Percentiles rank a stretch among this genome's conserved stretches.
These are phyloP conservation scores for Zosterops japonicus DNA, from an alignment of 2,113 vertebrate species.

Conservation along the genomic window DNA sequence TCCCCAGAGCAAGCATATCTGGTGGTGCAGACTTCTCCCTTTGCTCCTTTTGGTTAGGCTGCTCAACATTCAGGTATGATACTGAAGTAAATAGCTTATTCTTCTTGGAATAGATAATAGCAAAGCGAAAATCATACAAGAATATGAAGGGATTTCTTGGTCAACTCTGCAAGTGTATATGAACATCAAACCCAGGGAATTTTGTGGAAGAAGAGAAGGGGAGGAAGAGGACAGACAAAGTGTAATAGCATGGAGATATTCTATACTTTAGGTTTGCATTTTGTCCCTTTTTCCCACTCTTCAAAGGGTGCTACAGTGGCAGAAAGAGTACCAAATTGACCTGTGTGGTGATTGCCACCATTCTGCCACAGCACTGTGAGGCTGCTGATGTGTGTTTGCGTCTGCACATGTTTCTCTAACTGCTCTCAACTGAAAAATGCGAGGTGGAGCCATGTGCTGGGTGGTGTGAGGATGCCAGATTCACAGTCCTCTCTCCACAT, in stretches of 20 bases:
- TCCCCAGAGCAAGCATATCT: neutral
- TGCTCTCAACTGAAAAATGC: neutral
- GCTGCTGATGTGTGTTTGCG: neutral
- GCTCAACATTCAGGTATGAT: neutral
- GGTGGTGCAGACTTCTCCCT: neutral
- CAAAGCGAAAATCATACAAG: neutral
- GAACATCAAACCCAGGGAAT: neutral
- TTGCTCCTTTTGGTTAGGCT: neutral
- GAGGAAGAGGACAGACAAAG: neutral
- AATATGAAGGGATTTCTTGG: neutral
- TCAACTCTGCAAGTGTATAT: neutral
- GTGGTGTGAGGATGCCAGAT: neutral
- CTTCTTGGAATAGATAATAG: neutral
- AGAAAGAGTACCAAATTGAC: neutral
- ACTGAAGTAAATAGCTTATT: neutral
- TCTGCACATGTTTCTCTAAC: rapidly evolving
- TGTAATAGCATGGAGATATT: neutral
- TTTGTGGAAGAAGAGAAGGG: neutral
- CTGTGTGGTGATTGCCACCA: neutral
- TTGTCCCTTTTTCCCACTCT: neutral
- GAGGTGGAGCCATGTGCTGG: neutral
- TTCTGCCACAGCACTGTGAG: neutral
- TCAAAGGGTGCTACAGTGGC: neutral
- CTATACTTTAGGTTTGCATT: neutral
- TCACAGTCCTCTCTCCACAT: neutral